Base-by-base conservation (phyloP, 2,888 invertebrate species). In the Hylaea fasciaria region DNA sequence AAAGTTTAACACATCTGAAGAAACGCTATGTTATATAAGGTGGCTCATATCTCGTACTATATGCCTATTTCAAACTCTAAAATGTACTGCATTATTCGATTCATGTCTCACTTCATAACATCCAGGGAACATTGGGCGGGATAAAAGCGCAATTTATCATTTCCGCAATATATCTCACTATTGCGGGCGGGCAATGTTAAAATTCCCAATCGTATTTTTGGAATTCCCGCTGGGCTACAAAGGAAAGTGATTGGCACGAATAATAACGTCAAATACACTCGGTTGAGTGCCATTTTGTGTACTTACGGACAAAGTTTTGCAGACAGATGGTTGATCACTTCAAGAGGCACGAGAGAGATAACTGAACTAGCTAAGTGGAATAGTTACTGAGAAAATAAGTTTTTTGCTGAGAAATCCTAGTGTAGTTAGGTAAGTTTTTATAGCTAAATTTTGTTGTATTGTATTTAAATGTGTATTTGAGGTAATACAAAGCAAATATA, bases 131-230 rank as follows among this genome's bases (percentile, higher is more conserved):
- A 5, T 12, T 17, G 41, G 29, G 29, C 11, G 8, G 49, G 56
- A 57, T 52, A 46, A 57, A 57, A 57, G 32, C 32, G 45, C 47
- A 35, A 51, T 62, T 58, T 58, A 62, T 62, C 57, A 62, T 58
- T 51, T 51, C 13, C 41, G 40, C 22, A 51, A 58, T 58, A 62
- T 55, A 44, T 48, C 32, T 44, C 40, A 4, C 35, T 47, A 53
- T 45, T 46, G 46, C 22, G 43, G 41, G 40, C 5, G 22, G 22
- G 22, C 45, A 50, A 50, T 60, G 50, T 58, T 46, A 41, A 60
- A 49, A 49, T 11, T 50, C 50, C 45, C 50, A 43, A 46, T 43
- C 40, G 54, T 49, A 53, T 53, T 59, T 59, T 40, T 5, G 17
- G 44, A 53, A 52, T 57, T 45, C 37, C 10, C 37, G 13, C 22